phyloP scores from a whole-genome alignment of 2,888 invertebrate species.

The Ceramica pisi region DNA sequence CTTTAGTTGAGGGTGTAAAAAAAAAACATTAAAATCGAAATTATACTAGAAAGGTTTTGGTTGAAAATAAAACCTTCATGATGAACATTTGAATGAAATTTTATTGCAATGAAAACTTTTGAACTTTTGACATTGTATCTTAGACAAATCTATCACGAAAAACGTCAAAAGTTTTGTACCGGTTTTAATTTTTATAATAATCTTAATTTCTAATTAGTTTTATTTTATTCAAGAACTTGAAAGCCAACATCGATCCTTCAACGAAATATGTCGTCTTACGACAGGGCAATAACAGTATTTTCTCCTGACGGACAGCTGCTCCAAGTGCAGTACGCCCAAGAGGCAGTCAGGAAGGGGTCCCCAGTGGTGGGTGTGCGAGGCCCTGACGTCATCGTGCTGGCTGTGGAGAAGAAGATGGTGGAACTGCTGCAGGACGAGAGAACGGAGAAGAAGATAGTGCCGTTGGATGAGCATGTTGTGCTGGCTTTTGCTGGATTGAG shows the following conservation, averaged over 20 bases:
- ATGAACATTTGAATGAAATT: too few species aligned
- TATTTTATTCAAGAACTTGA: background rate
- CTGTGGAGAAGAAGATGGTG: constrained; percentile 98
- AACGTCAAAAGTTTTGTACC: constrained; percentile 30
- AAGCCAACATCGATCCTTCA: background rate
- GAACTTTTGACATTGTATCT: background rate
- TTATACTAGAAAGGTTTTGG: too few species aligned
- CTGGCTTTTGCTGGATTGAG: constrained; percentile 99
- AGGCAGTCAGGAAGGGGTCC: constrained; percentile 97
- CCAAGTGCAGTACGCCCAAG: constrained; percentile 99
- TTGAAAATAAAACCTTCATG: constrained; percentile 6
- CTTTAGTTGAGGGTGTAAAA: too few species aligned
- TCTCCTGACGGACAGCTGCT: constrained; percentile 99
- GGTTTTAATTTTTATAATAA: background rate
- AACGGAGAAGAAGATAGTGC: constrained; percentile 98
- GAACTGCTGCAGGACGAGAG: constrained; percentile 98
- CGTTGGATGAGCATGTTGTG: constrained; percentile 98
- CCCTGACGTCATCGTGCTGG: constrained; percentile 97
- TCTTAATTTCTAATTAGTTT: constrained; percentile 2
- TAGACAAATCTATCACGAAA: constrained; percentile 15
- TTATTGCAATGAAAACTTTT: background rate
- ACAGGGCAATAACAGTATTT: constrained; percentile 99
- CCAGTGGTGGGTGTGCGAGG: constrained; percentile 97
- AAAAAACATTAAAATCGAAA: too few species aligned
- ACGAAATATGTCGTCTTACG: constrained; percentile 92